Base-by-base conservation (phyloP, 2,888 invertebrate genomes). In the Orthosia gracilis region DNA sequence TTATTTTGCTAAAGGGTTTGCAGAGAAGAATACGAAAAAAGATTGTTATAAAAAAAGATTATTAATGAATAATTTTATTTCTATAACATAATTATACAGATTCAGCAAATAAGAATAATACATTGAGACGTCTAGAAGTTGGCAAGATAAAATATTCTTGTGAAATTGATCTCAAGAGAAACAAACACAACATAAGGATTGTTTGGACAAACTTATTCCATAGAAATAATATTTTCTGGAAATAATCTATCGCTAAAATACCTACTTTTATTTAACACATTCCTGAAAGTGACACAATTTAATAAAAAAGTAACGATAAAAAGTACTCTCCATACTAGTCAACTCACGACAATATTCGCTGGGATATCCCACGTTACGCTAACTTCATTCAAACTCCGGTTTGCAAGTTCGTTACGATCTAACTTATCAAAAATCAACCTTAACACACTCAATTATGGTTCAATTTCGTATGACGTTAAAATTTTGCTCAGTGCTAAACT, bases 321-420 rank as follows among this genome's bases (percentile, higher is more conserved):
- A 92, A 87, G 88, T 89, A 80, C 4, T 58, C 81, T 94, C 94
- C 91, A 94, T 82, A 90, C 84, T 85, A 64, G 61, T 12, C 64
- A 18, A 82, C 80, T 85, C 78, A 64, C 76, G 81, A 83, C 84
- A 90, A 90, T 88, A 90, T 90, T 92, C 88, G 82, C 91, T 93
- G 96, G 96, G 94, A 92, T 95, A 95, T 90, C 95, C 96, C 96
- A 93, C 88, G 92, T 95, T 95, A 92, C 95, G 94, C 90, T 94
- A 94, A 91, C 93, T 93, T 92, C 93, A 93, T 93, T 93, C 93
- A 93, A 93, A 93, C 91, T 90, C 85, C 84, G 90, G 85, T 88
- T 85, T 83, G 80, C 80, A 81, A 79, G 76, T 77, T 82, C 74
- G 69, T 76, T 73, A 69, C 75, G 69, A 78, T 50, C 63, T 63